phyloP scores from a whole-genome alignment of 2,888 invertebrate species.

The Eupithecia dodoneata region DNA sequence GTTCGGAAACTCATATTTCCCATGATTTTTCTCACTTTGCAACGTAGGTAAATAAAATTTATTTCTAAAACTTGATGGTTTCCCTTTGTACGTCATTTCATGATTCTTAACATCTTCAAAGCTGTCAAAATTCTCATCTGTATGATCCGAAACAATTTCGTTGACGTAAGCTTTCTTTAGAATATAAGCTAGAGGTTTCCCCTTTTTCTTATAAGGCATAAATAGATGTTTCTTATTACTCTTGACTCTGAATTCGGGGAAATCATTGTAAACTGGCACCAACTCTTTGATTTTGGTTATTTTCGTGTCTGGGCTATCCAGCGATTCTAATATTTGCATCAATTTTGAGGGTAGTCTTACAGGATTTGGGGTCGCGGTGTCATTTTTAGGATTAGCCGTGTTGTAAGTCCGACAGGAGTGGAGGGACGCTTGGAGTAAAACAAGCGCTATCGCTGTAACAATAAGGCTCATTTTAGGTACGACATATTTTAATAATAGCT shows the following conservation, averaged over 20 bases:
- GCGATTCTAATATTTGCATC: slow-evolving; percentile 23
- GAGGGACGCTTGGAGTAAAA: slow-evolving; percentile 21
- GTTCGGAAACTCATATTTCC: not conserved
- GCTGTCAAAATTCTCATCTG: not conserved
- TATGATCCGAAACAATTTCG: slow-evolving; percentile 1
- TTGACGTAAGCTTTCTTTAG: slow-evolving; percentile 8
- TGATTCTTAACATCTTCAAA: not conserved
- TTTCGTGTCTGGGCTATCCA: slow-evolving; percentile 18
- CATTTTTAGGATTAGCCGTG: slow-evolving; percentile 13
- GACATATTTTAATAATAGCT: not conserved
- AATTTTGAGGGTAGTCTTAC: slow-evolving; percentile 6
- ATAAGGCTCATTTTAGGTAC: not conserved
- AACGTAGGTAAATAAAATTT: not conserved
- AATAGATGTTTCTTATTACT: slow-evolving; percentile 15
- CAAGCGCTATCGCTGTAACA: slow-evolving; percentile 18
- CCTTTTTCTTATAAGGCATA: slow-evolving; percentile 21
- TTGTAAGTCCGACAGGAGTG: slow-evolving; percentile 24
- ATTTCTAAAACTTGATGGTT: not conserved
- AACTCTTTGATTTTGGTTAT: slow-evolving; percentile 25
- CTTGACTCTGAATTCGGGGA: slow-evolving; percentile 17
- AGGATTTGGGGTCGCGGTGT: not conserved
- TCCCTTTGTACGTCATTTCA: not conserved
- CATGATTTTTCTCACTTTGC: not conserved
- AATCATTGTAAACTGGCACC: slow-evolving; percentile 22
- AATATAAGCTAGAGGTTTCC: slow-evolving; percentile 25